Base-by-base conservation (phyloP, 2,888 invertebrate genomes). In the Oegoconia quadripuncta region DNA sequence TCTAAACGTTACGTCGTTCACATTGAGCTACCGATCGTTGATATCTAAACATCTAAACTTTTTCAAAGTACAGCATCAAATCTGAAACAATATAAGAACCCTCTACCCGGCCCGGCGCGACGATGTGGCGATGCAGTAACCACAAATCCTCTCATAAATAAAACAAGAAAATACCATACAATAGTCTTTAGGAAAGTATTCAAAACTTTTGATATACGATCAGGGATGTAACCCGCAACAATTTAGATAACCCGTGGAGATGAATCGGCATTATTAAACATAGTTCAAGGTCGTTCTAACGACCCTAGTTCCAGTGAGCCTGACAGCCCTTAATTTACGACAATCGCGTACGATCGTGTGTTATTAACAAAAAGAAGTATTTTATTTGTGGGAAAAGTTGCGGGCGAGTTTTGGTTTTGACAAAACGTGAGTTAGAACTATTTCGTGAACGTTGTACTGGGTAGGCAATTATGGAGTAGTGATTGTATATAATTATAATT, bases 271-370 rank as follows among this genome's bases (percentile, higher is more conserved):
- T 26, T 34, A 38, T 33, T 20, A 32, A 17, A 31, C 11, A 38
- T 22, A 33, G 35, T 40, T 32, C 31, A 40, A 35, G 40, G 35
- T 17, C 28, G 29, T 34, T 27, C 26, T 29, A 34, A 33, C 15
- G 39, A 11, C 18, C 20, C 12, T 8, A 15, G 22, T 34, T 30
- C 16, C 26, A 25, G 15, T 12, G 28, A 3, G 25, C 39, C 36
- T 41, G 36, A 37, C 36, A 33, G 22, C 9, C 9, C 11, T 7
- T 34, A 28, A 41, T 41, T 41, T 41, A 41, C 36, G 28, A 31
- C 30, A 8, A 29, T 37, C 37, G 16, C 17, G 34, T 2, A 28
- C 5, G 25, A 22, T 29, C 34, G 11, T 34, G 12, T 28, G 20
- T 35, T 28, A 28, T 28, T 20, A 17, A 20, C 14, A 12, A 35